Conservation (phyloP, 2,113 vertebrate genomes). For the Notothenia rossii region DNA sequence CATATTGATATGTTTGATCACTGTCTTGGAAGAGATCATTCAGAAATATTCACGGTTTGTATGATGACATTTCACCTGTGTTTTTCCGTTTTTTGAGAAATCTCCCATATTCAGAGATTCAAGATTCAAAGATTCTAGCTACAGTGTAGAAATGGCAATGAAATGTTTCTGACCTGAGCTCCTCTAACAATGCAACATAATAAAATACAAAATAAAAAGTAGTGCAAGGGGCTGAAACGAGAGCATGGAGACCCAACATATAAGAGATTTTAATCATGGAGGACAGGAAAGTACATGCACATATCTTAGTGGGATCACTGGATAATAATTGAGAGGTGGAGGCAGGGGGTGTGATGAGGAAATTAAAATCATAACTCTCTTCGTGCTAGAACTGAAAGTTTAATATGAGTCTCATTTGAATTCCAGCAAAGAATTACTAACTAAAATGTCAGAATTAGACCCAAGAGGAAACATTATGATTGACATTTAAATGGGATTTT, state of each 20-base stretch:
- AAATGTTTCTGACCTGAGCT: no score
- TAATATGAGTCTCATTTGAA: slow-evolving; percentile 13
- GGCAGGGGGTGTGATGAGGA: slow-evolving; percentile 31
- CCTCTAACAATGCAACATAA: no score
- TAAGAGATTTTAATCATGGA: not conserved
- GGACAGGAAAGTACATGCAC: slow-evolving; percentile 27
- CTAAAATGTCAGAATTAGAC: slow-evolving; percentile 11
- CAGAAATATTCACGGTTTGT: no score
- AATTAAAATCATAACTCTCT: slow-evolving; percentile 52
- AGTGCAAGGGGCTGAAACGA: not conserved
- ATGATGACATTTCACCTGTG: no score
- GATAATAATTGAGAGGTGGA: slow-evolving; percentile 31
- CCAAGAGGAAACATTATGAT: not conserved
- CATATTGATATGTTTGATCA: not conserved
- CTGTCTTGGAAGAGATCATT: not conserved
- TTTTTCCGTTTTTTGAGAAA: not conserved
- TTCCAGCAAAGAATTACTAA: not conserved
- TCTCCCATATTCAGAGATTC: not conserved
- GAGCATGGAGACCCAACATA: not conserved
- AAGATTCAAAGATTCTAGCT: no score
- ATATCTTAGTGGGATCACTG: slow-evolving; percentile 27
- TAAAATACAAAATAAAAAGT: no score
- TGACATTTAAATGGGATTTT: slow-evolving; percentile 2
- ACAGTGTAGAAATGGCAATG: no score
- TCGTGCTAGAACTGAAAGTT: slow-evolving; percentile 40